Percentiles rank a stretch among this genome's conserved stretches.
phyloP scores from a whole-genome alignment of 2,797 vertebrate genomes.

The Argyrosomus regius region DNA sequence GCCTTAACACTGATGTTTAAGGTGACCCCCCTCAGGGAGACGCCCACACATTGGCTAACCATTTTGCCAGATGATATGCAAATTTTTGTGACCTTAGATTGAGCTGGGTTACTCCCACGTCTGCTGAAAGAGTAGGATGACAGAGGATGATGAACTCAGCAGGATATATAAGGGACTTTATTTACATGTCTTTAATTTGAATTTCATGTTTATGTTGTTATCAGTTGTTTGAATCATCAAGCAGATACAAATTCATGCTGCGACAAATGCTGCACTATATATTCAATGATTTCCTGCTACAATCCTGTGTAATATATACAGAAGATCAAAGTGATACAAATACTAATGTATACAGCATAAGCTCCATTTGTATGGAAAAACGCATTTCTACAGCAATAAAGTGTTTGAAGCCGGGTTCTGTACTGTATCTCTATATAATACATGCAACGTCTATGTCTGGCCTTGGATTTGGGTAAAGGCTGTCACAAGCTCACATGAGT shows the following conservation, averaged over 20 bases:
- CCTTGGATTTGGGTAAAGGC: slow-evolving; percentile 85
- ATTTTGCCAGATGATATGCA: slow-evolving; percentile 86
- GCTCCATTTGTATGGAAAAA: slow-evolving; percentile 35
- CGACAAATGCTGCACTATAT: neutral
- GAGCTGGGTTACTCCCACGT: slow-evolving; percentile 78
- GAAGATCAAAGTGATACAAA: slow-evolving; percentile 40
- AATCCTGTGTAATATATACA: slow-evolving; percentile 1
- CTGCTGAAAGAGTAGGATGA: slow-evolving; percentile 41
- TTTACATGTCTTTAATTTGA: slow-evolving; percentile 45
- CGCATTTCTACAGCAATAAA: slow-evolving; percentile 41
- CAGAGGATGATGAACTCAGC: slow-evolving; percentile 66
- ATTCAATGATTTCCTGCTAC: neutral
- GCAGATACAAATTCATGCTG: neutral
- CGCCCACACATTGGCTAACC: slow-evolving; percentile 81
- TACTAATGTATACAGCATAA: slow-evolving; percentile 40
- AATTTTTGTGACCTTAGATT: slow-evolving; percentile 85
- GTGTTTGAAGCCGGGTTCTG: slow-evolving; percentile 53
- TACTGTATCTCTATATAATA: slow-evolving; percentile 79
- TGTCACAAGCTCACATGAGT: slow-evolving; percentile 87
- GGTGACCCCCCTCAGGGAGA: slow-evolving; percentile 85
- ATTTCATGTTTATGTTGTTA: slow-evolving; percentile 16
- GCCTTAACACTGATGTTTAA: slow-evolving; percentile 82
- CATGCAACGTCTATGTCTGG: slow-evolving; percentile 81
- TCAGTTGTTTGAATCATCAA: slow-evolving; percentile 19
- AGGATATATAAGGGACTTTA: slow-evolving; percentile 26